Percentiles rank a stretch among this genome's conserved stretches.
Evolutionary conservation across 2,113 vertebrate genomes (phyloP).

Genomic region (Oenanthe melanoleuca): DNA sequence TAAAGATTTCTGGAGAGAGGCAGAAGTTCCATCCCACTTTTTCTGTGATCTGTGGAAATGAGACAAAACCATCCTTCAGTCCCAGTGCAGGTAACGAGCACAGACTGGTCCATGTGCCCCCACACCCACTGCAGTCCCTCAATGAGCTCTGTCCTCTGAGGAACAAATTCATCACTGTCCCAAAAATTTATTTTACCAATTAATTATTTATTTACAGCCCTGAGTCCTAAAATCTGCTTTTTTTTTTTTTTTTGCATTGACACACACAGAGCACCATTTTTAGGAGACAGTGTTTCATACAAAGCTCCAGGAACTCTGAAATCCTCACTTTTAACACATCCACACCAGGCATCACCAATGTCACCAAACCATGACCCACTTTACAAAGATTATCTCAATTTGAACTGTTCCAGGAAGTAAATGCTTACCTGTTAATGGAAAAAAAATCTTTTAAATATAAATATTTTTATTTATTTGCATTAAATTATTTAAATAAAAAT

Average conservation of each 20-base stretch:
- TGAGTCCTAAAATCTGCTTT: not conserved
- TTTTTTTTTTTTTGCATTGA: rapidly evolving
- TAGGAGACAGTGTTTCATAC: not conserved
- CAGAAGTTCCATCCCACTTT: not conserved
- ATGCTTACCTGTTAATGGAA: not conserved
- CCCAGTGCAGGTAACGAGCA: not conserved
- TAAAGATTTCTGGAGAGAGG: not conserved
- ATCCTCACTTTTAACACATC: not conserved
- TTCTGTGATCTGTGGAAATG: not conserved
- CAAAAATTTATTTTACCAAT: not conserved
- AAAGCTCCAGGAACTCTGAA: not conserved
- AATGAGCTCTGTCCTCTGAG: not conserved
- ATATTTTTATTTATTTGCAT: not conserved
- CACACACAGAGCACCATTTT: not conserved
- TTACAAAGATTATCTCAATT: not conserved
- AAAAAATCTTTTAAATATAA: not conserved
- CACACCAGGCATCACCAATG: not conserved
- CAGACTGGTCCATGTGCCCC: not conserved
- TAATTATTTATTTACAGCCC: not conserved
- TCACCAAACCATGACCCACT: not conserved
- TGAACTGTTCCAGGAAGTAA: not conserved
- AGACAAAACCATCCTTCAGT: not conserved
- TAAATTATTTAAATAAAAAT: not conserved
- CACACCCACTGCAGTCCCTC: not conserved
- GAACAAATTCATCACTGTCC: not conserved